Conservation (phyloP, 2,888 invertebrate species). For the Germaria angustata region DNA sequence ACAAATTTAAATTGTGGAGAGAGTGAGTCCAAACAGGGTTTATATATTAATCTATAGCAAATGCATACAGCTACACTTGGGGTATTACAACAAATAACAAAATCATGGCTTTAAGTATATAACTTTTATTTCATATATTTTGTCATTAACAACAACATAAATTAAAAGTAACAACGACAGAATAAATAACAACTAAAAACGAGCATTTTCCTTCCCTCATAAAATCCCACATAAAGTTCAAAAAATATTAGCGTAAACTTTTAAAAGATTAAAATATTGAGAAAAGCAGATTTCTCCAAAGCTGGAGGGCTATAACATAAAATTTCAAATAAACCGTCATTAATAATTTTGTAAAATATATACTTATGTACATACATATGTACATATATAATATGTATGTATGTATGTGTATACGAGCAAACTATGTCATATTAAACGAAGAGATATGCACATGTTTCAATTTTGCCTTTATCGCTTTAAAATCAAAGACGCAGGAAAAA, state of each 20-base stretch:
- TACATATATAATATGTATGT: neutral
- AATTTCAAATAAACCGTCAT: slow-evolving; percentile 26
- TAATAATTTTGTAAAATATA: neutral
- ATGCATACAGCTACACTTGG: no score
- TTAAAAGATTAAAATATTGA: slow-evolving; percentile 22
- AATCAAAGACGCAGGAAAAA: slow-evolving; percentile 35
- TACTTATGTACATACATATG: neutral
- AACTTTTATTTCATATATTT: no score
- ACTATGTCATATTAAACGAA: slow-evolving; percentile 19
- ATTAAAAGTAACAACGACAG: no score
- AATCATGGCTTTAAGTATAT: no score
- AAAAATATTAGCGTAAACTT: neutral
- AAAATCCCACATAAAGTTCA: neutral
- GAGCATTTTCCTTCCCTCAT: neutral
- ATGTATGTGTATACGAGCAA: neutral
- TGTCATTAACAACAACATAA: no score
- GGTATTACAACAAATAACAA: no score
- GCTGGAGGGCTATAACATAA: slow-evolving; percentile 22
- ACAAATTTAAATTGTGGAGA: no score
- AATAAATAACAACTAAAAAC: no score
- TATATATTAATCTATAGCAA: no score
- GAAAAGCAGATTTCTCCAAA: slow-evolving; percentile 55
- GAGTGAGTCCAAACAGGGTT: no score
- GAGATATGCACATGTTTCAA: slow-evolving; percentile 28
- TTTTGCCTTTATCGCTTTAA: slow-evolving; percentile 15